Base-by-base conservation (phyloP, 1,140 invertebrate genomes). In the Saccostrea echinata region DNA sequence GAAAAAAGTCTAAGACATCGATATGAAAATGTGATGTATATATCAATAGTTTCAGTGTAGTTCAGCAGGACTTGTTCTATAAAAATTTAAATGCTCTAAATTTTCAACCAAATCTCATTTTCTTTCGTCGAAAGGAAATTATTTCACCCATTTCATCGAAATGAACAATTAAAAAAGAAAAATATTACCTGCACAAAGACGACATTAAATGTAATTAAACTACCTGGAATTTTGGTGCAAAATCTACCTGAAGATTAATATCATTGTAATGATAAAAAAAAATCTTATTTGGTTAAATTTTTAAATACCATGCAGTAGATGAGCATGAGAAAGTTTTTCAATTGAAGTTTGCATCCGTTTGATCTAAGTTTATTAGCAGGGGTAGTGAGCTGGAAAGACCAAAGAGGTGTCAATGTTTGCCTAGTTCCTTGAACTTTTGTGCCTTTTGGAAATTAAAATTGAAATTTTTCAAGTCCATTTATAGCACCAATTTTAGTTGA, bases 311-410 rank as follows among this genome's bases (percentile, higher is more conserved):
- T 76, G 24, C 16, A 76, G 27, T 43, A 64, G 57, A 64, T 13
- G 3, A 64, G 24, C 24, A 76, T 30, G 13, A 13, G 27, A 11
- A 30, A 30, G 24, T 30, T 76, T 30, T 76, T 27, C 68, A 76
- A 76, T 76, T 76, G 27, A 76, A n/a, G 16, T 76, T 76, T 33
- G 24, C 68, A 30, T 76, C 16, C 68, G 24, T 76, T 27, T 76
- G 68, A 76, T 76, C 68, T 16, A 8, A 30, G 24, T 30, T 27
- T 27, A 33, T 76, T 76, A 76, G 1, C 11, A 3, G 30, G 24
- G 2, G 68, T 13, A 76, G 68, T 24, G 24, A 30, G 27, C 8
- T 33, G 68, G 16, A 27, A 76, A 76, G 27, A 27, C 68, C 24
- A 76, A 24, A 27, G 33, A 30, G 27, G 27, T 30, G 68, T 64